A percentile compares a stretch with the other conserved stretches of the same genome.
Conservation (phyloP, 2,888 invertebrate genomes). For the Gymnocheta viridis region DNA sequence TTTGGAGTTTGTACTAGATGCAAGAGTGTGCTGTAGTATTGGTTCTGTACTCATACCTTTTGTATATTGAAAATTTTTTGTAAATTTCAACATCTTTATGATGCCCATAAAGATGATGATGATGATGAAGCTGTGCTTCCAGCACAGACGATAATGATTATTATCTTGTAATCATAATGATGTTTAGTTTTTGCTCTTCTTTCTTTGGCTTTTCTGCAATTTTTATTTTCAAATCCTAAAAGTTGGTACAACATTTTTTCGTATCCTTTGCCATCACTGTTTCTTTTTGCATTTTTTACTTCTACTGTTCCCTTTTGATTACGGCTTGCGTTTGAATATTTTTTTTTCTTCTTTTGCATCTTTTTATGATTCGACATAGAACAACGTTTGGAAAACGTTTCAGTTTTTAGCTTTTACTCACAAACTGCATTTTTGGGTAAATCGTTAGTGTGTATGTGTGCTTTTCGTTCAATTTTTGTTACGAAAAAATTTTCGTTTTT, state of each 20-base stretch:
- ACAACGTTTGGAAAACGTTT: constrained; percentile 47
- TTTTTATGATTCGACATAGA: constrained; percentile 5
- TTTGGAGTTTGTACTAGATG: constrained; percentile 14
- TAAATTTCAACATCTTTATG: constrained; percentile 42
- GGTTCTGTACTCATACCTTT: constrained; percentile 2
- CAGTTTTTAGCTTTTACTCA: constrained; percentile 45
- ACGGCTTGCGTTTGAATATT: constrained; percentile 14
- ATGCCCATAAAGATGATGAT: neutral
- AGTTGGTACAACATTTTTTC: constrained; percentile 23
- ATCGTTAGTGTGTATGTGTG: constrained; percentile 1
- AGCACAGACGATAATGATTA: neutral
- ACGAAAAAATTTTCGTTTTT: constrained; percentile 16
- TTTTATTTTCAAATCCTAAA: constrained; percentile 49
- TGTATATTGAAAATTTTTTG: constrained; percentile 16
- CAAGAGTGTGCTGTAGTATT: constrained; percentile 16
- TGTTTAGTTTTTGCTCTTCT: constrained; percentile 25
- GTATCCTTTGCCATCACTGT: neutral
- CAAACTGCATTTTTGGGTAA: constrained; percentile 55
- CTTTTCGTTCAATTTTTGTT: neutral
- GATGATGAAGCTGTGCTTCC: constrained; percentile 8
- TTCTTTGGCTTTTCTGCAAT: constrained; percentile 1
- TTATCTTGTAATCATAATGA: constrained; percentile 43
- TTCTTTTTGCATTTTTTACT: neutral
- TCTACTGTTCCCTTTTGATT: constrained; percentile 23
- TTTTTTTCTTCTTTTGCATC: neutral